Base-by-base conservation (phyloP, 23 tunicate genomes). In the Styela clava region DNA sequence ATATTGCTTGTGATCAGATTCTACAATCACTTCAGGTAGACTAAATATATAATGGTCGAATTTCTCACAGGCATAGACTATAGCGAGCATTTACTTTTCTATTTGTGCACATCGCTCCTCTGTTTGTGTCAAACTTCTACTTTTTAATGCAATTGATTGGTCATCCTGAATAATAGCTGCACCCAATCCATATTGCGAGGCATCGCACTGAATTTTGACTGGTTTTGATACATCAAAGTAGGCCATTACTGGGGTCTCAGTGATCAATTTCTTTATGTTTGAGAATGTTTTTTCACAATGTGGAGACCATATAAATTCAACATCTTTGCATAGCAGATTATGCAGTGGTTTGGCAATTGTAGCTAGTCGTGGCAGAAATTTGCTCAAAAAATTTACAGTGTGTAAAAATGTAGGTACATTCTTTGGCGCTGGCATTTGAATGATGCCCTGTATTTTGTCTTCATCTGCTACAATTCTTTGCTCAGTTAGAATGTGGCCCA, bases 1-100 rank as follows among this genome's bases (percentile, higher is more conserved):
- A 36, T 16, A 86, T 86, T 1, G 84, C 52, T 86, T 86, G 63
- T 86, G 89, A 34, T 86, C 89, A n/a, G 52, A 69, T 31, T 85
- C 79, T 23, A 79, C n/a, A n/a, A n/a, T n/a, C n/a, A n/a, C n/a
- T n/a, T n/a, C n/a, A n/a, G n/a, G n/a, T n/a, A n/a, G n/a, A n/a
- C n/a, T n/a, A n/a, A n/a, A n/a, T n/a, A n/a, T 20, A 56, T 56
- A 56, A 18, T 18, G 20, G 20, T 56, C 63, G 20, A 56, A 56
- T 20, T 56, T 56, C 20, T 56, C 63, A 18, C 18, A 18, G 20
- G 20, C 63, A 56, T 18, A 56, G 20, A 56, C 20, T 56, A 56
- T 56, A 56, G 63, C 63, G 18, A 56, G 63, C 20, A 56, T 18
- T 20, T 56, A 18, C 63, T 56, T 56, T 56, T 56, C 63, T 18